Conservation (phyloP, 2,113 vertebrate genomes). For the Epinephelus cyanopodus region DNA sequence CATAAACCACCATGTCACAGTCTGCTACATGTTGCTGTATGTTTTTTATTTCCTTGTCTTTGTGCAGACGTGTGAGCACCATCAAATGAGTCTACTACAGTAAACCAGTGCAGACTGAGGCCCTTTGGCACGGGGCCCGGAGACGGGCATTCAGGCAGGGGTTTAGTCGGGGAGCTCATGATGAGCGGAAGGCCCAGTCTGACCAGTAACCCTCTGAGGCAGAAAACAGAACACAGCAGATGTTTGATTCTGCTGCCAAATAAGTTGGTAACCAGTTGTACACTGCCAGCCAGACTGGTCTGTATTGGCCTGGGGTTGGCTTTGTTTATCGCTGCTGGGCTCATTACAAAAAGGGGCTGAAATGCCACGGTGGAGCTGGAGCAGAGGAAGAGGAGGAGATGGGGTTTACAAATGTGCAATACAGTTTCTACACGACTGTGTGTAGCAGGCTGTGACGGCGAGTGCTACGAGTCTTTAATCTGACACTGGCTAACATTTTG, state of each 20-base stretch:
- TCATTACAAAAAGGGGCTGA: constrained; percentile 45
- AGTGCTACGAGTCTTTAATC: neutral
- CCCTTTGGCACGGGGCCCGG: constrained; percentile 40
- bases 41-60: constrained; percentile 17
- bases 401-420: neutral
- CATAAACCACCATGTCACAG: neutral
- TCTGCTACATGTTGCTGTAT: neutral
- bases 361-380: constrained; percentile 20
- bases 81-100: constrained; percentile 7
- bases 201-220: constrained; percentile 50
- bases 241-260: constrained; percentile 63
- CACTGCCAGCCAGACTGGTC: constrained; percentile 43
- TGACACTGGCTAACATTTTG: neutral
- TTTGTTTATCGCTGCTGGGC: constrained; percentile 33
- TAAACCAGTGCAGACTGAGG: neutral
- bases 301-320: constrained; percentile 26
- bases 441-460: neutral
- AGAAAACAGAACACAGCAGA: constrained; percentile 65
- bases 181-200: constrained; percentile 35
- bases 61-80: neutral
- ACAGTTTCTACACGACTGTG: neutral
- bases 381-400: neutral
- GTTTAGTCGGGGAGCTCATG: constrained; percentile 42
- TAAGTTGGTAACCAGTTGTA: constrained; percentile 56
- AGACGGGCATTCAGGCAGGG: constrained; percentile 8